Evolutionary conservation across 2,113 vertebrate species (phyloP).

Genomic region (Triplophysa rosa): DNA sequence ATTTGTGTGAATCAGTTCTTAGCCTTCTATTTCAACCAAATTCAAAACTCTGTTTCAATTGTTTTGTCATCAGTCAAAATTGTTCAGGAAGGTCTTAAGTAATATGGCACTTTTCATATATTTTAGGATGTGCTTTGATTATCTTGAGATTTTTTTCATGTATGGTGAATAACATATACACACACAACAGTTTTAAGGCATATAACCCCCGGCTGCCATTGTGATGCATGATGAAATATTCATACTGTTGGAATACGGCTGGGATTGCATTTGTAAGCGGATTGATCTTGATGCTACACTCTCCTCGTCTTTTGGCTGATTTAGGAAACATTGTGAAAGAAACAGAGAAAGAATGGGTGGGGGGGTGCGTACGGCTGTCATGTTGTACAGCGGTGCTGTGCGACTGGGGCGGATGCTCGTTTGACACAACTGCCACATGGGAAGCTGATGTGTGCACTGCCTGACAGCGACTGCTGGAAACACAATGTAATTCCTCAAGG

Average conservation of each 20-base stretch:
- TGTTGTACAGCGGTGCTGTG: slow-evolving; percentile 41
- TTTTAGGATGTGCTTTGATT: too few relatives aligned
- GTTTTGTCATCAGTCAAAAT: too few relatives aligned
- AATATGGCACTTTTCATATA: too few relatives aligned
- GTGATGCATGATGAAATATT: slow-evolving; percentile 19
- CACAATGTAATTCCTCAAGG: slow-evolving; percentile 30
- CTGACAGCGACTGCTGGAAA: slow-evolving; percentile 41
- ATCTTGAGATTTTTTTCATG: too few relatives aligned
- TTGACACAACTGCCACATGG: slow-evolving; percentile 24
- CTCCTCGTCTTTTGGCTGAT: slow-evolving; percentile 15
- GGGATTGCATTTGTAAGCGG: slow-evolving; percentile 31
- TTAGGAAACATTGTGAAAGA: slow-evolving; percentile 21
- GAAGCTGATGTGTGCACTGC: not conserved
- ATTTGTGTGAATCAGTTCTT: too few relatives aligned
- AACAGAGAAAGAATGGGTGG: not conserved
- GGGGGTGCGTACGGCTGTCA: slow-evolving; percentile 42
- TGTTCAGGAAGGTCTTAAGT: too few relatives aligned
- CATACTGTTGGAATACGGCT: slow-evolving; percentile 16
- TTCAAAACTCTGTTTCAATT: too few relatives aligned
- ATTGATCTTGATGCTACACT: slow-evolving; percentile 29
- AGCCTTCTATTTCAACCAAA: too few relatives aligned
- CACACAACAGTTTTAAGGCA: too few relatives aligned
- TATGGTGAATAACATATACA: too few relatives aligned
- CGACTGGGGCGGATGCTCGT: slow-evolving; percentile 20
- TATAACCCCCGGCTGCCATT: slow-evolving; percentile 11